Evolutionary conservation across 1,140 invertebrate species (phyloP).

Genomic region (Phocides pigmalion): DNA sequence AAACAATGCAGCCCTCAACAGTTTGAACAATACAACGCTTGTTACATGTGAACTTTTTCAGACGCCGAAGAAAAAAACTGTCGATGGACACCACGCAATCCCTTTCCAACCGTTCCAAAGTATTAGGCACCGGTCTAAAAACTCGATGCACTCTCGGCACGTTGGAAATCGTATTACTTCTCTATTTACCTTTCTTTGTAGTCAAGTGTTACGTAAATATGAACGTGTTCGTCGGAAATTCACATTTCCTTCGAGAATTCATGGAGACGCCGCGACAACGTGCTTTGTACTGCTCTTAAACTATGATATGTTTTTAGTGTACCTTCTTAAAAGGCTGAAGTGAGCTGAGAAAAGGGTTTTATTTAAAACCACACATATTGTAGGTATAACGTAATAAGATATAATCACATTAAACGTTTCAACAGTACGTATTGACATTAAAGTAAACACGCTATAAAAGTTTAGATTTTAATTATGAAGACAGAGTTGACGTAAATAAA

Average conservation of each 20-base stretch:
- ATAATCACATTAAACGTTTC: too few relatives aligned
- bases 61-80: background rate
- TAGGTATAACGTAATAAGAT: background rate
- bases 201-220: constrained; percentile 82
- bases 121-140: constrained; percentile 46
- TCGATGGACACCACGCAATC: constrained; percentile 3
- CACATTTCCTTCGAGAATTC: constrained; percentile 76
- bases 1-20: constrained; percentile 28
- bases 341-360: constrained; percentile 13
- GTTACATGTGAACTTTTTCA: constrained; percentile 19
- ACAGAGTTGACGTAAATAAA: too few relatives aligned
- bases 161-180: constrained; percentile 78
- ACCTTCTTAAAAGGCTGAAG: constrained; percentile 37
- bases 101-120: constrained; percentile 2
- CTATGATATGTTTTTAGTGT: constrained; percentile 49
- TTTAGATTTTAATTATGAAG: too few relatives aligned
- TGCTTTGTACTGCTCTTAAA: constrained; percentile 48
- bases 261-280: constrained; percentile 50
- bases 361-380: constrained; percentile 3
- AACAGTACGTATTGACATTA: too few relatives aligned
- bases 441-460: too few relatives aligned
- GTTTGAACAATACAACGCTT: constrained; percentile 39
- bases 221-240: constrained; percentile 72
- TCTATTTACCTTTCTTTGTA: constrained; percentile 81
- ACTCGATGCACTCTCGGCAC: constrained; percentile 58